Conservation (phyloP, 2,113 vertebrate genomes). For the Lontra canadensis region DNA sequence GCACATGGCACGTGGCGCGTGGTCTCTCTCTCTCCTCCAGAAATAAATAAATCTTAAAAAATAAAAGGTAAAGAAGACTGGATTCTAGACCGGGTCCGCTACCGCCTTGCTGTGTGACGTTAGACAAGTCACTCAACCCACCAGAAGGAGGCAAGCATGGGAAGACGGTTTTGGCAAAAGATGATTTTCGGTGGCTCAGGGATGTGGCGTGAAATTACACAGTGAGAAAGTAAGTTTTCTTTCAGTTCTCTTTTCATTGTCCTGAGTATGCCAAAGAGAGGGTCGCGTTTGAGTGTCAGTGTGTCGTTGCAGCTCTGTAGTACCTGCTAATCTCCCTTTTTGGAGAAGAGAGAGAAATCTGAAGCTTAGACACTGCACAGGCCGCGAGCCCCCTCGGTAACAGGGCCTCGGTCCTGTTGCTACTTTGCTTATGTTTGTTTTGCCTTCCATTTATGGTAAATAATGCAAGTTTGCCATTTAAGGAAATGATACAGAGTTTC, state of each 20-base stretch:
- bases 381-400: background rate
- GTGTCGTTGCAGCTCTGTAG: background rate
- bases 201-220: background rate
- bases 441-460: slow-evolving; percentile 30
- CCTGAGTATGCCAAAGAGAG: background rate
- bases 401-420: background rate
- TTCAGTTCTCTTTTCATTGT: background rate
- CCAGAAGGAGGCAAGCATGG: background rate
- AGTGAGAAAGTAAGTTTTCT: background rate
- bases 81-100: background rate
- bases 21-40: background rate
- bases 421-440: slow-evolving; percentile 54
- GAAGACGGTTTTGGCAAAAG: background rate
- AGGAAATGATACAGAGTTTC: slow-evolving; percentile 16
- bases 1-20: too few relatives aligned
- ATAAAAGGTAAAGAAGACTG: background rate
- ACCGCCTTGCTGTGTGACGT: background rate
- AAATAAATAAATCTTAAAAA: background rate
- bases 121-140: background rate
- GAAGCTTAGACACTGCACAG: background rate
- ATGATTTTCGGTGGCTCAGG: background rate
- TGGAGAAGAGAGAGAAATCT: background rate
- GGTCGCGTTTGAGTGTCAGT: background rate
- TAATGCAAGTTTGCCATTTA: slow-evolving; percentile 32
- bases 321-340: background rate